phyloP scores from a whole-genome alignment of 2,888 invertebrate species.

The Anoncus sp. region DNA sequence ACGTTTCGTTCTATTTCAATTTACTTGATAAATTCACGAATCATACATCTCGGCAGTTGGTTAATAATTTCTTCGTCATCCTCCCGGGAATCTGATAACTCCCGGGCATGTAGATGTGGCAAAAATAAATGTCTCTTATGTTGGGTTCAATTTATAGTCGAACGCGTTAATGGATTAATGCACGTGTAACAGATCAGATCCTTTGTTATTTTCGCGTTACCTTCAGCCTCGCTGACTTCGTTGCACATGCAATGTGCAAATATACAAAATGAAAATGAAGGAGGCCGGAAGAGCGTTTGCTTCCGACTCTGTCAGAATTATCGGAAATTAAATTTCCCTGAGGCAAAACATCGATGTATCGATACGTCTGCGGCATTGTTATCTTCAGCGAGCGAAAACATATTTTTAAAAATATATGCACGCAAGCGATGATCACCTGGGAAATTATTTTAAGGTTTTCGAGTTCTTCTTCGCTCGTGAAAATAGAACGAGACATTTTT shows the following conservation, averaged over 20 bases:
- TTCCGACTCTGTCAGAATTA: too few relatives aligned
- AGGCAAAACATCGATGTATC: slow-evolving; percentile 32
- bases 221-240: slow-evolving; percentile 25
- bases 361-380: slow-evolving; percentile 20
- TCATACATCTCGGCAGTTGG: background rate
- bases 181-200: slow-evolving; percentile 10
- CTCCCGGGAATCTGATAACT: slow-evolving; percentile 5
- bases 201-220: slow-evolving; percentile 8
- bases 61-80: slow-evolving; percentile 6
- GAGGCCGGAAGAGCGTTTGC: slow-evolving; percentile 19
- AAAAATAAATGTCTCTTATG: background rate
- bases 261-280: slow-evolving; percentile 19
- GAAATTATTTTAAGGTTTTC: slow-evolving; percentile 46
- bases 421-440: slow-evolving; percentile 26
- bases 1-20: background rate
- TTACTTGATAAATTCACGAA: slow-evolving; percentile 5
- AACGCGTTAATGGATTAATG: slow-evolving; percentile 49
- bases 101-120: background rate
- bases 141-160: slow-evolving; percentile 30
- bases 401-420: slow-evolving; percentile 14
- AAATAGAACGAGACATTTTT: slow-evolving; percentile 4
- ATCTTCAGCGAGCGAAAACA: slow-evolving; percentile 20
- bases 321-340: slow-evolving; percentile 55
- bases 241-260: slow-evolving; percentile 16
- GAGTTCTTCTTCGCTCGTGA: background rate